Evolutionary conservation across 2,888 invertebrate species (phyloP), one percentile per base, ranked within the genome.

Genomic region (Lasioglossum oenotherae): DNA sequence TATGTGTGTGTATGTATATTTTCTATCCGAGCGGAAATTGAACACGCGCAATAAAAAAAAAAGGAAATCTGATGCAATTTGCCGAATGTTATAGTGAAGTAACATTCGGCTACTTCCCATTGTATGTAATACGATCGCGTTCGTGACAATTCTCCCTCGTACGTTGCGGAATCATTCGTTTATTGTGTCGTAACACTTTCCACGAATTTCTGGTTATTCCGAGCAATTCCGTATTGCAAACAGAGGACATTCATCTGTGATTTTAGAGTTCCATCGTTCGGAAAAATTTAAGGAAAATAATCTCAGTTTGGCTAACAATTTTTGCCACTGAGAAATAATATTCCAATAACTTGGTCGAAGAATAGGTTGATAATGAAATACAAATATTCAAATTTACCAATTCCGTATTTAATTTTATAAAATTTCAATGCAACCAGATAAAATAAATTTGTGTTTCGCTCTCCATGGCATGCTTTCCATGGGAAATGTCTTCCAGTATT

Each of bases 21-120:
- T 35, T 14, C 5, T 60, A 6, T 78, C 44, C 23, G 10, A 31
- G 27, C 49, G 27, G 46, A 74, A 74, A 75, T 73, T 80, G 60
- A 64, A 75, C 46, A 35, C 23, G 10, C 31, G 8, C 35, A 6
- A 2, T 27, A 27, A 35, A 23, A 27, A 35, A 23, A 23, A 16
- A 49, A 31, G n/a, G 23, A 23, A 75, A 41, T 3, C 31, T 23
- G 57, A 69, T 60, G 27, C 31, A 67, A 38, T 57, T 74, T 35
- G 23, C 19, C 53, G 10, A 19, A 46, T 53, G 10, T 14, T 16
- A 27, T 53, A 16, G 69, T 27, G 35, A 44, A 38, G 67, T 44
- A 67, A 53, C 53, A 4, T 74, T 69, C 46, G 31, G 27, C 14
- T 31, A 49, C 49, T 27, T 57, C 23, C 2, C 27, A 60, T 41